Conservation (phyloP, 2,797 vertebrate species). For the Melopsittacus undulatus region DNA sequence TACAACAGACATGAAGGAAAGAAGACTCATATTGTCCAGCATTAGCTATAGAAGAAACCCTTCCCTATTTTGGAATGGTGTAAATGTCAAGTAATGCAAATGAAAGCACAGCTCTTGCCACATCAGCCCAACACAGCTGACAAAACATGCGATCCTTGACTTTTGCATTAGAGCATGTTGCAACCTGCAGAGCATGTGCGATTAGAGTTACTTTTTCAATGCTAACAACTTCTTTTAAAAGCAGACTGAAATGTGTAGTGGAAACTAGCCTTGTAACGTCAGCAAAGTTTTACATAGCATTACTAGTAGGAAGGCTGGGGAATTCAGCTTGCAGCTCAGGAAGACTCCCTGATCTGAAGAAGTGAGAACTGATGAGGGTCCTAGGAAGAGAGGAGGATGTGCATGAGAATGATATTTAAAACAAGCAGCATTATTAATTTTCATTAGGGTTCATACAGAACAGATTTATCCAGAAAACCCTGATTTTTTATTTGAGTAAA, state of each 20-base stretch:
- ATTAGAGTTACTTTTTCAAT: accelerated
- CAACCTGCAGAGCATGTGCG: neutral
- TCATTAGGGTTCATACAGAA: neutral
- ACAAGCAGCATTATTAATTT: conserved; percentile 45
- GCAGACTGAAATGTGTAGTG: neutral
- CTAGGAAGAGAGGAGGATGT: neutral
- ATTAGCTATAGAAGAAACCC: neutral
- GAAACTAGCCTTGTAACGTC: neutral
- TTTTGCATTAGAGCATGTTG: neutral
- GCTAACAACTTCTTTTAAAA: neutral
- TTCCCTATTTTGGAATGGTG: neutral
- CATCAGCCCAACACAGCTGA: neutral
- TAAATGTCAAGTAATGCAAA: neutral
- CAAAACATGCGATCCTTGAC: neutral
- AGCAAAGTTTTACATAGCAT: neutral
- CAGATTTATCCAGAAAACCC: conserved; percentile 32
- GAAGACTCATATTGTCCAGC: neutral
- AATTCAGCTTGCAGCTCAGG: neutral
- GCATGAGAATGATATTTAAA: conserved; percentile 7
- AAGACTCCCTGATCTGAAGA: neutral
- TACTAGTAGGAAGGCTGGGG: neutral
- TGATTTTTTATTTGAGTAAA: conserved; percentile 43
- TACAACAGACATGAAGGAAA: neutral
- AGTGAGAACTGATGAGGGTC: neutral
- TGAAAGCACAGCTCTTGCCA: neutral